A percentile compares a stretch with the other conserved stretches of the same genome.
These are phyloP conservation scores for Aurelia coerulea DNA, from an alignment of 30 jellyfish, hydroid and myxozoan genomes.

Conservation along the genomic window DNA sequence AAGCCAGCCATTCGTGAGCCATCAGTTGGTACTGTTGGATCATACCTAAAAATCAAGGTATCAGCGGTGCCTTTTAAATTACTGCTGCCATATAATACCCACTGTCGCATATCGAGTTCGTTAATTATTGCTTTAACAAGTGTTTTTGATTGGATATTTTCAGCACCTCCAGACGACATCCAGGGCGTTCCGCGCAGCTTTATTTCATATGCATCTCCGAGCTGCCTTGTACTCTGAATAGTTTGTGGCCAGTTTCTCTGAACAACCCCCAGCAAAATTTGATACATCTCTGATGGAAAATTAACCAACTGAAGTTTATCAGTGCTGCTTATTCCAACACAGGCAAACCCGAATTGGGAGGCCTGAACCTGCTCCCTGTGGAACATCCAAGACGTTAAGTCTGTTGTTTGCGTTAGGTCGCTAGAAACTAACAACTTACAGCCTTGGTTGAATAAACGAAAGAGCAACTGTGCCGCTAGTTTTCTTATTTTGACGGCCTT, in stretches of 20 bases:
- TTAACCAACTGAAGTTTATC: slow-evolving; percentile 57
- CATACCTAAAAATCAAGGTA: slow-evolving; percentile 62
- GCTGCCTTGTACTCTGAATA: slow-evolving; percentile 28
- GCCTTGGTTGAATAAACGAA: slow-evolving; percentile 59
- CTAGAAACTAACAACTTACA: slow-evolving; percentile 59
- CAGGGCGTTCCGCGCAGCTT: slow-evolving; percentile 79
- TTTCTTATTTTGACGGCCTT: slow-evolving; percentile 34
- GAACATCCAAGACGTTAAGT: slow-evolving; percentile 64
- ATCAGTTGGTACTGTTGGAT: slow-evolving; percentile 38
- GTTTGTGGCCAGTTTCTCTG: slow-evolving; percentile 66
- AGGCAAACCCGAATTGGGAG: slow-evolving; percentile 51
- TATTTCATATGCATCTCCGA: slow-evolving; percentile 55
- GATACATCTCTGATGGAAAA: slow-evolving; percentile 41
- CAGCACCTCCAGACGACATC: slow-evolving; percentile 67
- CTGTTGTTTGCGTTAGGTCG: slow-evolving; percentile 64
- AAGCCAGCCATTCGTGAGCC: slow-evolving; percentile 57
- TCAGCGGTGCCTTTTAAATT: slow-evolving; percentile 64
- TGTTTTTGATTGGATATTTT: slow-evolving; percentile 68
- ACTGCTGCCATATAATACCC: slow-evolving; percentile 64
- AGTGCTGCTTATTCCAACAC: slow-evolving; percentile 58
- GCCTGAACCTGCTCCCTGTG: slow-evolving; percentile 53
- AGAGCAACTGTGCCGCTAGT: slow-evolving; percentile 40
- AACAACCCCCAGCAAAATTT: slow-evolving; percentile 25
- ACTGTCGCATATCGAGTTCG: slow-evolving; percentile 55
- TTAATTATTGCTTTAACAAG: slow-evolving; percentile 56